Conservation (phyloP, 2,797 vertebrate species). For the Gallinago nigripennis region DNA sequence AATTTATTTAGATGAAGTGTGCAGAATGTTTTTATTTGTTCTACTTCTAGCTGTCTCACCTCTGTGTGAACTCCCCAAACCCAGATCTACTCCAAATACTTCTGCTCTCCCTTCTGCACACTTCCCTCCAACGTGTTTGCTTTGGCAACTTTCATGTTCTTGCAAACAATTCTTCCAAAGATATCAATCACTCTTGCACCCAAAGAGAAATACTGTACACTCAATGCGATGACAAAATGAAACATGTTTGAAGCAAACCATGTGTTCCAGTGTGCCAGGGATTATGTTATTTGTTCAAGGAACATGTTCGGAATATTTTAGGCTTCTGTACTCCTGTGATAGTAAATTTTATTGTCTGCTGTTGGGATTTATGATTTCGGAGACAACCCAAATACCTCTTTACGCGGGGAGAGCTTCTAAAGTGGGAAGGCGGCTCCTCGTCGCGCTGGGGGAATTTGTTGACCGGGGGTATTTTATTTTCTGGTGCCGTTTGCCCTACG, state of each 20-base stretch:
- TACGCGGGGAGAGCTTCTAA: constrained; percentile 29
- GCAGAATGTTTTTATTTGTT: constrained; percentile 92
- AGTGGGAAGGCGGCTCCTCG: neutral
- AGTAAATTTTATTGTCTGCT: constrained; percentile 74
- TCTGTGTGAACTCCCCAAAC: constrained; percentile 88
- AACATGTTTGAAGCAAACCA: constrained; percentile 91
- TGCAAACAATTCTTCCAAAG: constrained; percentile 89
- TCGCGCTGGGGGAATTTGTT: neutral
- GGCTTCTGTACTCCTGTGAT: constrained; percentile 80
- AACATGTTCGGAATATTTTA: constrained; percentile 78
- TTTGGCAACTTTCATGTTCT: constrained; percentile 90
- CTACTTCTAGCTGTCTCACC: constrained; percentile 91
- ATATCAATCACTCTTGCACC: constrained; percentile 95
- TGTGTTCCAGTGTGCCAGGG: constrained; percentile 84
- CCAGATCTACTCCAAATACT: constrained; percentile 85
- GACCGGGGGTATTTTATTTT: neutral
- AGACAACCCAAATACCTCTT: constrained; percentile 56
- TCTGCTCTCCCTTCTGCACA: constrained; percentile 82
- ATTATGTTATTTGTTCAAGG: constrained; percentile 77
- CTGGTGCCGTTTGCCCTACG: neutral
- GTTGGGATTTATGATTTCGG: constrained; percentile 74
- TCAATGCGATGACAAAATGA: constrained; percentile 93
- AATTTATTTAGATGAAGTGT: constrained; percentile 90
- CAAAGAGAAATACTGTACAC: constrained; percentile 81
- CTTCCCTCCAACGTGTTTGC: constrained; percentile 89